A percentile compares a stretch with the other conserved stretches of the same genome.
Evolutionary conservation across 2,888 invertebrate species (phyloP).

Genomic region (Leistus spinibarbis): DNA sequence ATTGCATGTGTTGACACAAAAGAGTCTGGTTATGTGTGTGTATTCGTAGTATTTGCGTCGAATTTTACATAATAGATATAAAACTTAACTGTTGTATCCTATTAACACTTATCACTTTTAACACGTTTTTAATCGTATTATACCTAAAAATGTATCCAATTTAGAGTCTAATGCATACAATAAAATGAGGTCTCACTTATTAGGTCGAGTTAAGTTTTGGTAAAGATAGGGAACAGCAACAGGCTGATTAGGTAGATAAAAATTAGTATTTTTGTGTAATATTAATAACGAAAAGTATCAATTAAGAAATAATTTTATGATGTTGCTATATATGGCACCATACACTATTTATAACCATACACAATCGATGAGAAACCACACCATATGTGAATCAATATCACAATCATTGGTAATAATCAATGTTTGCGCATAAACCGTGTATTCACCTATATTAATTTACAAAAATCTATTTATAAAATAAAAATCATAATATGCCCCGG

Average conservation of each 20-base stretch:
- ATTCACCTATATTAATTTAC: slow-evolving; percentile 21
- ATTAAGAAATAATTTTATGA: not conserved
- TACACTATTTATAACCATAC: slow-evolving; percentile 35
- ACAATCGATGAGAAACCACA: slow-evolving; percentile 20
- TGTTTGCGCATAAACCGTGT: not conserved
- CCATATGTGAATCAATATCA: slow-evolving; percentile 19
- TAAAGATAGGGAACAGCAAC: not conserved
- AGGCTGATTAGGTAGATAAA: not conserved
- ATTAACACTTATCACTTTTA: not conserved
- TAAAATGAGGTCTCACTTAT: not conserved
- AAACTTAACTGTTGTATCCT: not conserved
- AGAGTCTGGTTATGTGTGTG: not conserved
- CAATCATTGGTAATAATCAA: not conserved
- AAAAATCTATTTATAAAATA: slow-evolving; percentile 37
- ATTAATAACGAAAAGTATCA: not conserved
- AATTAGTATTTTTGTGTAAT: not conserved
- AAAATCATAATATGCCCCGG: slow-evolving; percentile 37
- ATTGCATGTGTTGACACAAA: too few species aligned
- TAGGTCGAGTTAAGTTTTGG: not conserved
- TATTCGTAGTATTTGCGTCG: not conserved
- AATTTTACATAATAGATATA: not conserved
- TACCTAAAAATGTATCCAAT: not conserved
- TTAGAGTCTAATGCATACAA: not conserved
- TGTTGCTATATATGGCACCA: slow-evolving; percentile 35
- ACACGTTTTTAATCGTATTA: not conserved